phyloP scores from a whole-genome alignment of 2,888 invertebrate genomes.

The Caenorhabditis sp. region DNA sequence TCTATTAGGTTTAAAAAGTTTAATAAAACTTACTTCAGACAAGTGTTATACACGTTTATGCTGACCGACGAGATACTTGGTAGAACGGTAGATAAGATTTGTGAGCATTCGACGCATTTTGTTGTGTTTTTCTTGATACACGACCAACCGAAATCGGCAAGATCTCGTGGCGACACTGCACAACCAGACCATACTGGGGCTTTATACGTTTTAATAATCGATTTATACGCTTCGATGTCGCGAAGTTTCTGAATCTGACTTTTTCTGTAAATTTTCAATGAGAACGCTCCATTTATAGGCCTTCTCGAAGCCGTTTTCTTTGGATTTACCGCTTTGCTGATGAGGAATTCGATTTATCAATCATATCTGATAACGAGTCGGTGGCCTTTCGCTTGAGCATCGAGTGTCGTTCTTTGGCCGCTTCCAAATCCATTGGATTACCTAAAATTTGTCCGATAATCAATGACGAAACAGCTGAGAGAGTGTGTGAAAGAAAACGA shows the following conservation, averaged over 20 bases:
- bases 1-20: too few relatives aligned
- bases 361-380: conserved; percentile 23
- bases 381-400: conserved; percentile 31
- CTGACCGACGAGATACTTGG: conserved; percentile 33
- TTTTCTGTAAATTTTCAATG: conserved; percentile 5
- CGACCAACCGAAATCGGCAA: conserved; percentile 46
- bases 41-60: conserved; percentile 36
- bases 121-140: conserved; percentile 31
- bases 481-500: neutral
- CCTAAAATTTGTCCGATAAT: neutral
- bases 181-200: conserved; percentile 33
- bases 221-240: conserved; percentile 25
- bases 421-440: conserved; percentile 29
- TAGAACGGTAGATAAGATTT: conserved; percentile 28
- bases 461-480: neutral
- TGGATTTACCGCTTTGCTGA: conserved; percentile 22
- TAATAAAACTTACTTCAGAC: conserved; percentile 31
- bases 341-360: conserved; percentile 12
- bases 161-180: conserved; percentile 41
- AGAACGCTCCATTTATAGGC: neutral
- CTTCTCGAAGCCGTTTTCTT: neutral
- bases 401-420: conserved; percentile 19
- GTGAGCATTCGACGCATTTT: conserved; percentile 36
- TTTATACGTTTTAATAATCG: conserved; percentile 34
- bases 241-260: conserved; percentile 12